Conservation (phyloP, 2,888 invertebrate species). For the Erebia ligea region DNA sequence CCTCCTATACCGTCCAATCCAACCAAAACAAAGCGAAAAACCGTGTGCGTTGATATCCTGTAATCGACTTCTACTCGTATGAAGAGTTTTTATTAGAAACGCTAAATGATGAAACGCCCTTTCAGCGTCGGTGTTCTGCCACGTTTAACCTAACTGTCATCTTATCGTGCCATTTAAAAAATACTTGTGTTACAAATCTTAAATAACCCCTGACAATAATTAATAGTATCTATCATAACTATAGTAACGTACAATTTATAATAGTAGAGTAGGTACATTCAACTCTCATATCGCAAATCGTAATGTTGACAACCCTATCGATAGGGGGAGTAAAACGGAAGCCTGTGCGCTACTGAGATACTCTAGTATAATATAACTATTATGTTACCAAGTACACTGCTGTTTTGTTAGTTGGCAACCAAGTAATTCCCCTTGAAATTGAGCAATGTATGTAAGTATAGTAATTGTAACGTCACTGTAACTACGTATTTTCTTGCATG, state of each 20-base stretch:
- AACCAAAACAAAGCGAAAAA: too few relatives aligned
- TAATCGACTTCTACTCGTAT: too few relatives aligned
- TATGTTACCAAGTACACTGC: slow-evolving; percentile 30
- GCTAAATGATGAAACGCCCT: too few relatives aligned
- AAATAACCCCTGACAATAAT: background rate
- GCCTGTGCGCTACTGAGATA: slow-evolving; percentile 51
- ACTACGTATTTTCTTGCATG: background rate
- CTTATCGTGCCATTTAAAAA: too few relatives aligned
- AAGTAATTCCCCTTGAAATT: slow-evolving; percentile 23
- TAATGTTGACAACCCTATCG: slow-evolving; percentile 10
- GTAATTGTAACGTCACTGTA: background rate
- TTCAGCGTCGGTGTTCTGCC: too few relatives aligned
- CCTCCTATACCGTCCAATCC: too few relatives aligned
- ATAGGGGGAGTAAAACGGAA: slow-evolving; percentile 49
- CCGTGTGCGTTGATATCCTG: too few relatives aligned
- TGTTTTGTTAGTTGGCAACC: slow-evolving; percentile 16
- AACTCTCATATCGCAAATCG: background rate
- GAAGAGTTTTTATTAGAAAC: too few relatives aligned
- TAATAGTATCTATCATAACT: background rate
- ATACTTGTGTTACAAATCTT: too few relatives aligned
- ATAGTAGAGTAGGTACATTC: too few relatives aligned
- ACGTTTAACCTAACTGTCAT: too few relatives aligned
- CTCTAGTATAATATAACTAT: slow-evolving; percentile 37
- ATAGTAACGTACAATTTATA: too few relatives aligned
- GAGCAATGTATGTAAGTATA: slow-evolving; percentile 29